Conservation (phyloP, 2,797 vertebrate genomes). For the Sebastes alutus region DNA sequence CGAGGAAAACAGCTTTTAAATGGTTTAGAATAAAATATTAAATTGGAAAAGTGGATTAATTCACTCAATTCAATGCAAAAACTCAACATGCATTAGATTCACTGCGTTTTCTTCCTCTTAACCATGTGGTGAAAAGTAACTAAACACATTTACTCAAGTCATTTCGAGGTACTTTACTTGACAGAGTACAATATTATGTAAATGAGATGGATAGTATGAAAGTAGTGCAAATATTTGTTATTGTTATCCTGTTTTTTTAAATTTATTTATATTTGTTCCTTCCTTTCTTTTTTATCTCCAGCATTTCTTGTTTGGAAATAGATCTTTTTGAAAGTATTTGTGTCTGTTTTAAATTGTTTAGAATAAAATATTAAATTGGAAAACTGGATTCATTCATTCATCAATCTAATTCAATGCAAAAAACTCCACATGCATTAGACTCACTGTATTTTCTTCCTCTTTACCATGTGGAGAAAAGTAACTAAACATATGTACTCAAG, state of each 20-base stretch:
- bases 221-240: too few relatives aligned
- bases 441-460: neutral
- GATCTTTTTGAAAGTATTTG: too few relatives aligned
- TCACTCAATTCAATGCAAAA: neutral
- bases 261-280: too few relatives aligned
- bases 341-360: neutral
- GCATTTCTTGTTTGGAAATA: too few relatives aligned
- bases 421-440: neutral
- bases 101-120: neutral
- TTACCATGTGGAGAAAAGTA: neutral
- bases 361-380: neutral
- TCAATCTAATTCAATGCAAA: neutral
- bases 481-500: neutral
- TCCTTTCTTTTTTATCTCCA: too few relatives aligned
- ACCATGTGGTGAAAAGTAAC: neutral
- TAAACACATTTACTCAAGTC: neutral
- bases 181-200: too few relatives aligned
- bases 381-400: neutral
- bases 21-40: neutral
- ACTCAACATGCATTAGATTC: neutral
- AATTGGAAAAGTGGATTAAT: neutral
- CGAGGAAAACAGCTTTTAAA: neutral
- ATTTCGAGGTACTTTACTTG: neutral
- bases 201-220: too few relatives aligned
- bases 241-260: too few relatives aligned